Evolutionary conservation across 2,888 invertebrate genomes (phyloP).

Genomic region (Hoplodrina blanda): DNA sequence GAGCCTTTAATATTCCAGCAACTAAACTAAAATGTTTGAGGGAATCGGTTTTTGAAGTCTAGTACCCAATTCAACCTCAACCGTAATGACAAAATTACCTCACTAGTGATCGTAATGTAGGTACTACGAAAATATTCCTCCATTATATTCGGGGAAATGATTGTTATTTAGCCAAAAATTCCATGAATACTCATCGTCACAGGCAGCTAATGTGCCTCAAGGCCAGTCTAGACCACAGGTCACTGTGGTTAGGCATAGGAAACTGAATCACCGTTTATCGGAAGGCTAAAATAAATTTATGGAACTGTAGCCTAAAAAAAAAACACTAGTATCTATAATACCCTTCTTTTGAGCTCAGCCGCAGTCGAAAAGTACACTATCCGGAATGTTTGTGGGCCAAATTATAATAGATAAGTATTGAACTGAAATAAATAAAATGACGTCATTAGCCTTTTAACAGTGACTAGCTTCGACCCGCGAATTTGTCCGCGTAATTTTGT

Average conservation of each 20-base stretch:
- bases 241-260: background rate
- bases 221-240: background rate
- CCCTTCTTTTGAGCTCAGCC: no score
- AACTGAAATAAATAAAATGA: no score
- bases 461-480: no score
- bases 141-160: background rate
- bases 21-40: no score
- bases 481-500: no score
- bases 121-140: background rate
- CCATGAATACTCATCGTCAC: slow-evolving; percentile 18
- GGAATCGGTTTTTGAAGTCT: no score
- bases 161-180: slow-evolving; percentile 1
- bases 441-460: no score
- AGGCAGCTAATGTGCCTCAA: slow-evolving; percentile 7
- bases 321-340: background rate
- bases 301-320: background rate
- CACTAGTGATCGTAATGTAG: no score
- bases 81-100: no score
- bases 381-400: background rate
- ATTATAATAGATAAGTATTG: slow-evolving; percentile 1
- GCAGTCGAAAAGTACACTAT: background rate
- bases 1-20: no score
- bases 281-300: slow-evolving; percentile 13
- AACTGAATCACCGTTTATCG: slow-evolving; percentile 29
- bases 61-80: no score